Evolutionary conservation across 2,113 vertebrate species (phyloP).

Genomic region (Zonotrichia leucophrys): DNA sequence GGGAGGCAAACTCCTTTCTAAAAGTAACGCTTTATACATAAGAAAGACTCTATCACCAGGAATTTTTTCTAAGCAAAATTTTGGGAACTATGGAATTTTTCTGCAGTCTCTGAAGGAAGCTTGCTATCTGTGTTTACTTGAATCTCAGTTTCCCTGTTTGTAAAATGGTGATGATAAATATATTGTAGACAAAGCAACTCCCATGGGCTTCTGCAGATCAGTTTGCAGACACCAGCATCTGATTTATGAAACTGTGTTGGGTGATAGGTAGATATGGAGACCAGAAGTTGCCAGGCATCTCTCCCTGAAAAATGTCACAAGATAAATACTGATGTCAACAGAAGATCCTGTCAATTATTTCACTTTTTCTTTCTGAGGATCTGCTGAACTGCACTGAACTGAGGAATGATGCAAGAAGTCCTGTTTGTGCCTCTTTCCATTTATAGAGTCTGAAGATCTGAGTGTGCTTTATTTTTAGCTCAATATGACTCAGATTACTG

Average conservation of each 20-base stretch:
- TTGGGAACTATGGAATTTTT: not conserved
- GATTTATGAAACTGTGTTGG: not conserved
- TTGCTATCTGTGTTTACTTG: not conserved
- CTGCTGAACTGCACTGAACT: not conserved
- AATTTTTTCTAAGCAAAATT: not conserved
- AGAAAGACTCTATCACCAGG: not conserved
- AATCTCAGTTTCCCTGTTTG: not conserved
- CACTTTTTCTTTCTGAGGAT: not conserved
- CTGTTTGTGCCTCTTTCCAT: not conserved
- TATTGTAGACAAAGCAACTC: not conserved
- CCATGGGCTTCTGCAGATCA: not conserved
- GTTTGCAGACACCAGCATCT: not conserved
- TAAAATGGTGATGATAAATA: not conserved
- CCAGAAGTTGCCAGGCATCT: not conserved
- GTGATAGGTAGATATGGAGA: not conserved
- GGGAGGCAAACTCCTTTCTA: not conserved
- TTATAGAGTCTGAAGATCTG: not conserved
- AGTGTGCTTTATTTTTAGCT: slow-evolving; percentile 26
- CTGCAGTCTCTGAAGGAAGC: not conserved
- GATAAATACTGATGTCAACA: not conserved
- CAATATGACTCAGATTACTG: not conserved
- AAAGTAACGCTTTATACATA: not conserved
- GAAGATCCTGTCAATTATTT: not conserved
- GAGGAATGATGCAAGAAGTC: not conserved
- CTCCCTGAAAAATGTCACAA: not conserved